phyloP scores from a whole-genome alignment of 1,140 invertebrate genomes.

The Oryctes rhinoceros region DNA sequence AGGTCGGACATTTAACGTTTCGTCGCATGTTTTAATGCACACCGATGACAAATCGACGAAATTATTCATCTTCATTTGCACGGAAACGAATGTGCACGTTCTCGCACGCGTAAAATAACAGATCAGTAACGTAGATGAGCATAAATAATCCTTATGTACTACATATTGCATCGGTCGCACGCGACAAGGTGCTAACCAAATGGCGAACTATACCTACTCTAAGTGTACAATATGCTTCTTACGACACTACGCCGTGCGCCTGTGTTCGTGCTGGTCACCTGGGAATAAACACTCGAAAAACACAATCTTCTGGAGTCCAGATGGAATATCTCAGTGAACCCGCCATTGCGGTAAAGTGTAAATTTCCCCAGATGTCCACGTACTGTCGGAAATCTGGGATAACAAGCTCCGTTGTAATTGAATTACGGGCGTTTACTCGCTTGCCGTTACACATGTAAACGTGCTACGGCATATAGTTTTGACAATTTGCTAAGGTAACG shows the following conservation, averaged over 20 bases:
- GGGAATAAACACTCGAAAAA: slow-evolving; percentile 16
- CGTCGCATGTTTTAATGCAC: slow-evolving; percentile 1
- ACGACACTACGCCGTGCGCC: neutral
- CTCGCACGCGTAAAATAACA: slow-evolving; percentile 20
- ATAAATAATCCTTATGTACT: slow-evolving; percentile 15
- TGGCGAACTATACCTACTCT: neutral
- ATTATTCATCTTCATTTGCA: slow-evolving; percentile 35
- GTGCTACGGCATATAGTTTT: slow-evolving; percentile 17
- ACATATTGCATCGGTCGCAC: neutral
- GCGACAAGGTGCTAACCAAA: slow-evolving; percentile 24
- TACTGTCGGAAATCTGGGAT: slow-evolving; percentile 25
- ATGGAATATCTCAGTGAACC: neutral
- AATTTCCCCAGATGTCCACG: slow-evolving; percentile 25
- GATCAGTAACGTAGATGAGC: neutral
- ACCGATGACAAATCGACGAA: slow-evolving; percentile 13
- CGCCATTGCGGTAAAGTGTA: neutral
- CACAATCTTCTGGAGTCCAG: slow-evolving; percentile 19
- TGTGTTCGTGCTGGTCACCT: neutral
- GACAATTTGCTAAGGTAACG: neutral
- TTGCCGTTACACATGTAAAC: slow-evolving; percentile 30
- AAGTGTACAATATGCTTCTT: neutral
- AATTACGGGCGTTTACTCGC: neutral
- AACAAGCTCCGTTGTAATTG: slow-evolving; percentile 22
- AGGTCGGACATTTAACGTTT: neutral
- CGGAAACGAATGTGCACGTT: neutral